These are phyloP conservation scores for Eunapius fragilis DNA, from an alignment of 37 sponge, comb jelly and placozoan species.

Conservation along the genomic window DNA sequence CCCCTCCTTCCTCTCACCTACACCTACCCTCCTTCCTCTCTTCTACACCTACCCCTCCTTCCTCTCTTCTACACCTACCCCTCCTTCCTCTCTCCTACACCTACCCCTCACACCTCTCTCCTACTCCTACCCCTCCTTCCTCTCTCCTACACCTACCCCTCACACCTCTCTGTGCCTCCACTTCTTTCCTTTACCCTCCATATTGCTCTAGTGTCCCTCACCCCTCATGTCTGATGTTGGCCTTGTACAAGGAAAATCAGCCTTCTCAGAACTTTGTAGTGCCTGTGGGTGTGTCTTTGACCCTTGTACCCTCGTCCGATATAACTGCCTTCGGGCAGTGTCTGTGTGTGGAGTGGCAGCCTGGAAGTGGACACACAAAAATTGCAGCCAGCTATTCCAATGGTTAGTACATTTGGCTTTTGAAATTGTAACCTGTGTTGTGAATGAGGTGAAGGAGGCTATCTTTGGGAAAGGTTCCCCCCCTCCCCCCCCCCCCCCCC, in stretches of 20 bases:
- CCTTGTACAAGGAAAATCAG: background rate
- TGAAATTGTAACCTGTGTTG: background rate
- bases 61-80: too few relatives aligned
- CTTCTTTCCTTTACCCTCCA: too few relatives aligned
- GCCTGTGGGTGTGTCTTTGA: conserved; percentile 16
- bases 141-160: background rate
- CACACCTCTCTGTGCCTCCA: background rate
- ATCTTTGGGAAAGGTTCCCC: too few relatives aligned
- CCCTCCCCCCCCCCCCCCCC: too few relatives aligned
- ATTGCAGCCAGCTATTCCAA: conserved; percentile 71
- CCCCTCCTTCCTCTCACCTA: conserved; percentile 4
- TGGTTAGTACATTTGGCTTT: conserved; percentile 41
- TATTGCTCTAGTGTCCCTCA: conserved; percentile 1
- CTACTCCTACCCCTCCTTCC: background rate
- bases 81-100: too few relatives aligned
- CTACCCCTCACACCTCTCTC: background rate
- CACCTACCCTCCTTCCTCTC: background rate
- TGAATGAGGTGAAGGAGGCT: too few relatives aligned
- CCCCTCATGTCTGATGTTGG: background rate
- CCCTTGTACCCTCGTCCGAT: conserved; percentile 31
- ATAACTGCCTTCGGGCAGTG: conserved; percentile 43
- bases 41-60: too few relatives aligned
- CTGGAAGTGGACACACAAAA: conserved; percentile 36
- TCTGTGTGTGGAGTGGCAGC: conserved; percentile 71
- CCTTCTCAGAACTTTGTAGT: conserved; percentile 5